Percentiles rank a stretch among this genome's conserved stretches.
phyloP scores from a whole-genome alignment of 2,113 vertebrate species.

The Corythaixoides concolor region DNA sequence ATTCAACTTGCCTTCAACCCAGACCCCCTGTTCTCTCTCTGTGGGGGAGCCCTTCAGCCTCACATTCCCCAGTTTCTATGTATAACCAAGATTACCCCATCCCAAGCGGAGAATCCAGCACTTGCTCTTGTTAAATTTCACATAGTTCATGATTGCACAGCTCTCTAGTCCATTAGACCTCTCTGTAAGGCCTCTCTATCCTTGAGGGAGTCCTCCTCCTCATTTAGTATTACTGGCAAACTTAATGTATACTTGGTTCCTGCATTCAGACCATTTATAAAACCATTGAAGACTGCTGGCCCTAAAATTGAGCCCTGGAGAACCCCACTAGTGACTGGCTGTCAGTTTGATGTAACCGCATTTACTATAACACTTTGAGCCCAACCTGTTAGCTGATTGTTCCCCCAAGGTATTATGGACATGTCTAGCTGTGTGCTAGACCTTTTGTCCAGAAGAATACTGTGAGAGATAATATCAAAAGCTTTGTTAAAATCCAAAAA shows the following conservation, averaged over 20 bases:
- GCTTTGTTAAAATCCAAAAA: neutral
- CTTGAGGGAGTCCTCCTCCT: too few relatives aligned
- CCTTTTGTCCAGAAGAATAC: neutral
- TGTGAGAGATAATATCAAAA: neutral
- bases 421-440: neutral
- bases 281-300: neutral
- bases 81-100: neutral
- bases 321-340: rapidly evolving
- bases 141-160: rapidly evolving
- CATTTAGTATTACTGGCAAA: too few relatives aligned
- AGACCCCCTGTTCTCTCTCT: neutral
- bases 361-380: neutral
- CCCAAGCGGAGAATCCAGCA: neutral
- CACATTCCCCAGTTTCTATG: rapidly evolving
- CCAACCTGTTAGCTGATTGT: rapidly evolving
- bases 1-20: neutral
- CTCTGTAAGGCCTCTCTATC: too few relatives aligned
- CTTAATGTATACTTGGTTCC: neutral
- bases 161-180: neutral
- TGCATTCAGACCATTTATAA: neutral
- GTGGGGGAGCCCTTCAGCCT: rapidly evolving
- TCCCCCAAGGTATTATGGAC: neutral
- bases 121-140: neutral
- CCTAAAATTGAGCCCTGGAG: neutral
- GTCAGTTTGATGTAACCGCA: neutral